A percentile compares a stretch with the other conserved stretches of the same genome.
Evolutionary conservation across 2,888 invertebrate species (phyloP).

Genomic region (Drosophila heteroneura): DNA sequence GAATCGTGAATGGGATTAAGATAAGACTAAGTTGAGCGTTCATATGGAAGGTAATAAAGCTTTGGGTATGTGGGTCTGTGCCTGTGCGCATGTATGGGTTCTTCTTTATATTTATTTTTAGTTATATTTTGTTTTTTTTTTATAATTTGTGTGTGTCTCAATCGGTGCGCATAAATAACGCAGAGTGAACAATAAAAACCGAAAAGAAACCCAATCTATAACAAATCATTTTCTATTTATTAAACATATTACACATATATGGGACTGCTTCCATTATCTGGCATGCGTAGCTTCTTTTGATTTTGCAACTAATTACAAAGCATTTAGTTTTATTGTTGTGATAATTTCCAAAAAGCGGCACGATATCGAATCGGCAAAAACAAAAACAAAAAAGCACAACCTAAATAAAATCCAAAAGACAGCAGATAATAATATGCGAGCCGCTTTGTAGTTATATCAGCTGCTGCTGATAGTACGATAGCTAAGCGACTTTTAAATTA

Average conservation of each 20-base stretch:
- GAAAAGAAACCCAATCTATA: constrained; percentile 47
- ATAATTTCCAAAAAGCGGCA: constrained; percentile 61
- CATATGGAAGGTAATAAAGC: constrained; percentile 71
- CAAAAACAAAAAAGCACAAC: not conserved
- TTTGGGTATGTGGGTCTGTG: constrained; percentile 38
- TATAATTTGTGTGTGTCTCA: constrained; percentile 39
- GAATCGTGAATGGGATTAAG: constrained; percentile 79
- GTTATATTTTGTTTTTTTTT: constrained; percentile 1
- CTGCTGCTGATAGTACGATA: constrained; percentile 37
- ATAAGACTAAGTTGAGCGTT: constrained; percentile 70
- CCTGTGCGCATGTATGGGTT: not conserved
- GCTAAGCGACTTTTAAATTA: constrained; percentile 63
- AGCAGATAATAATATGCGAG: constrained; percentile 50
- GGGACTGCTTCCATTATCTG: not conserved
- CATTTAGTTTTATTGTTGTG: constrained; percentile 83
- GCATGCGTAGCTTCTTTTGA: constrained; percentile 33
- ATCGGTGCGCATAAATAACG: constrained; percentile 54
- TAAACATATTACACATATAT: constrained; percentile 10
- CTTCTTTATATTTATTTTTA: not conserved
- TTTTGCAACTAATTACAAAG: constrained; percentile 81
- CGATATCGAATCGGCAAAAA: constrained; percentile 19
- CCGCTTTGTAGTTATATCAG: constrained; percentile 55
- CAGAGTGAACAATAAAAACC: constrained; percentile 13
- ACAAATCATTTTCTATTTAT: constrained; percentile 63
- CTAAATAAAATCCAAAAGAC: constrained; percentile 6